These are phyloP conservation scores for Subanguina moxae DNA, from an alignment of 1,140 invertebrate genomes.

Conservation along the genomic window DNA sequence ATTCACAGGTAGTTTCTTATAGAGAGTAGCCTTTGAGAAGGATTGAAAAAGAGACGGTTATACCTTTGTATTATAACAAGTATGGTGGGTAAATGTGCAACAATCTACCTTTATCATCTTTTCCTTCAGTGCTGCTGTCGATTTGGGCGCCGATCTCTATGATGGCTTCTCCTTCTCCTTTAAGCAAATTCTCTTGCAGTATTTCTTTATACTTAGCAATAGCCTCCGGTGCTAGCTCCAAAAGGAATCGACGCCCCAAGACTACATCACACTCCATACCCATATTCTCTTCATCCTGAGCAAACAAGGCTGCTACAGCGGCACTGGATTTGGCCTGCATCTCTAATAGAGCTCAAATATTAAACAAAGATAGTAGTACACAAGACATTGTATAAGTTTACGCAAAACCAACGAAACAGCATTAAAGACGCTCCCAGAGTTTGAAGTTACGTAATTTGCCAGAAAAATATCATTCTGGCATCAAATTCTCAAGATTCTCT, in stretches of 20 bases:
- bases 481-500: too few relatives aligned
- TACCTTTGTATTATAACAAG: too few relatives aligned
- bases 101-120: conserved; percentile 23
- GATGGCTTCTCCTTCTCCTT: conserved; percentile 51
- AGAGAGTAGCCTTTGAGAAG: too few relatives aligned
- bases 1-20: too few relatives aligned
- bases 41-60: too few relatives aligned
- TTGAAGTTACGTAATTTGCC: too few relatives aligned
- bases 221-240: conserved; percentile 11
- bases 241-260: neutral
- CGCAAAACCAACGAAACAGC: too few relatives aligned
- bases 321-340: neutral
- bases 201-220: conserved; percentile 40
- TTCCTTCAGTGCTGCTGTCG: conserved; percentile 16
- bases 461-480: too few relatives aligned
- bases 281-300: conserved; percentile 8
- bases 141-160: conserved; percentile 47
- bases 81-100: too few relatives aligned
- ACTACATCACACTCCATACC: neutral
- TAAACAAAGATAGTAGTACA: too few relatives aligned
- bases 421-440: too few relatives aligned
- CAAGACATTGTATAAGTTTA: too few relatives aligned
- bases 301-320: conserved; percentile 1
- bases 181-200: conserved; percentile 30
- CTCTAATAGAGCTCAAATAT: neutral